Evolutionary conservation across 2,113 vertebrate species (phyloP), one percentile per base, ranked within the genome.

Genomic region (Otocyon megalotis): DNA sequence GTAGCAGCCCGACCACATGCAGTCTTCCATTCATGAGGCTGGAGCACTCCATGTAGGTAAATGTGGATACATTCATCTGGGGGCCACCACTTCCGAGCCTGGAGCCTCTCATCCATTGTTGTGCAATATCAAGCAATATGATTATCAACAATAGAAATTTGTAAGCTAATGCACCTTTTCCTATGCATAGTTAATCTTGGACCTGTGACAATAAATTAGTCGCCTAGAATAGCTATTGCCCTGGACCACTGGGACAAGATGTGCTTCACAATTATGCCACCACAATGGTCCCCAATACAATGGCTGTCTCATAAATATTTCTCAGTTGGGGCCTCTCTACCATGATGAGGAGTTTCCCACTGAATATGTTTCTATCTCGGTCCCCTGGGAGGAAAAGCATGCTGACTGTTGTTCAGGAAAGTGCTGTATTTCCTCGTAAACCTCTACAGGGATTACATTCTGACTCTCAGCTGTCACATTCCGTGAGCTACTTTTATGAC

Each of bases 321-420:
- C 62, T 85, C 48, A 8, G 3, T 4, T 16, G 17, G 17, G 1
- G 48, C n/a, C 30, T 48, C 8, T 2, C 11, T 28, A 56, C 48
- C 16, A 7, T 5, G 0, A 7, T 1, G 48, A 16, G 60, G 28
- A 13, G 12, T 54, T 26, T 9, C 0, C 11, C 7, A 8, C 10
- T 13, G 69, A n/a, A 4, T 12, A 9, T 3, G 35, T 50, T 20
- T 20, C 54, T 2, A 0, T 10, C 16, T 65, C 1, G 0, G 37
- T 10, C 26, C n/a, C 4, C 0, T 5, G 3, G 30, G 86, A 58
- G 54, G 65, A 37, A 28, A 35, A 7, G 6, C 4, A 0, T 0
- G 6, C 7, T 0, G 1, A 24, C 5, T 4, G 3, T 5, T 3
- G 4, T 19, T 53, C 8, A 0, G 14, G 53, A 28, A 53, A 43